Conservation (phyloP, 2,797 vertebrate genomes). For the Rachycentron canadum region DNA sequence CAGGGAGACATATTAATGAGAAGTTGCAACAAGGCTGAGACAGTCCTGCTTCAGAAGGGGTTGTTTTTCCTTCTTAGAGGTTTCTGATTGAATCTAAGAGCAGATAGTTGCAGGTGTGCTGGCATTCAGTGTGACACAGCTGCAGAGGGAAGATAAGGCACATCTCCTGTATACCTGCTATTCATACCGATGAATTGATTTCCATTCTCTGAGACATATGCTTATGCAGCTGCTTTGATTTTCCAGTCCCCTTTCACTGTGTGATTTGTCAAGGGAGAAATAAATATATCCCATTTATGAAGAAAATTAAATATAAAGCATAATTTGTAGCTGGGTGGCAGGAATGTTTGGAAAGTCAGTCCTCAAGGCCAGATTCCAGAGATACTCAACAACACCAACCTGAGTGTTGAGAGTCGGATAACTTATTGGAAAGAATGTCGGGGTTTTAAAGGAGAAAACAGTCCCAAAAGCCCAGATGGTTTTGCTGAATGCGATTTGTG, state of each 20-base stretch:
- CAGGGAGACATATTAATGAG: slow-evolving; percentile 63
- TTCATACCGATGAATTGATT: slow-evolving; percentile 38
- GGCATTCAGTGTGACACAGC: slow-evolving; percentile 66
- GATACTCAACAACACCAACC: slow-evolving; percentile 75
- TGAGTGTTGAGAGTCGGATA: slow-evolving; percentile 78
- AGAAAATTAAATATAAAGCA: slow-evolving; percentile 65
- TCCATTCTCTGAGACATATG: slow-evolving; percentile 45
- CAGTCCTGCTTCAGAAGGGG: slow-evolving; percentile 44
- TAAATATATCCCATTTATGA: slow-evolving; percentile 68
- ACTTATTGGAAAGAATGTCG: slow-evolving; percentile 81
- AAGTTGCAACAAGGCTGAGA: slow-evolving; percentile 46
- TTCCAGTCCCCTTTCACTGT: slow-evolving; percentile 64
- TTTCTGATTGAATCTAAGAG: slow-evolving; percentile 51
- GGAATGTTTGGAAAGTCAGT: slow-evolving; percentile 75
- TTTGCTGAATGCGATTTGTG: slow-evolving; percentile 70
- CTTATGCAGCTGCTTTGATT: slow-evolving; percentile 68
- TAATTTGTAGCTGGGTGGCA: slow-evolving; percentile 76
- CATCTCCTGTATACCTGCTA: slow-evolving; percentile 63
- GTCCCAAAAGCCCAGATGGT: slow-evolving; percentile 75
- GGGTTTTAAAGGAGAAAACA: slow-evolving; percentile 71
- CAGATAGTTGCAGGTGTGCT: slow-evolving; percentile 69
- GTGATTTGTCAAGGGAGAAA: slow-evolving; percentile 65
- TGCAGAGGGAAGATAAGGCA: slow-evolving; percentile 54
- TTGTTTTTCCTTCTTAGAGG: slow-evolving; percentile 43
- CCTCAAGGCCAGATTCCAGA: slow-evolving; percentile 77